Evolutionary conservation across 2,113 vertebrate species (phyloP).

Genomic region (Mystacornis crossleyi): DNA sequence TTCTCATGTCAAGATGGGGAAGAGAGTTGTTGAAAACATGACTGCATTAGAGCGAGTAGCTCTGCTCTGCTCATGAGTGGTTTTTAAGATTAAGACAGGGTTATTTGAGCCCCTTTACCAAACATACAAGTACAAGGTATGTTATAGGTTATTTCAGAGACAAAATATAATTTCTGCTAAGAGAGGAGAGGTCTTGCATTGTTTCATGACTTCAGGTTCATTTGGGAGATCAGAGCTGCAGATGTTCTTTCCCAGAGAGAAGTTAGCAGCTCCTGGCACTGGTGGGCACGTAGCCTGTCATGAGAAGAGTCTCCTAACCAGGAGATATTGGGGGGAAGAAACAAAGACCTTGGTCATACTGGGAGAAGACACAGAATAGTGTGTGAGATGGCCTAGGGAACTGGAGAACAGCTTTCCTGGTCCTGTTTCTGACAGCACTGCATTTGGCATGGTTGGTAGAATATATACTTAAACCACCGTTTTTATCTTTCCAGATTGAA

Average conservation of each 20-base stretch:
- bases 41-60: background rate
- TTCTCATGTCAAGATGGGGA: background rate
- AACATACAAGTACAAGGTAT: fast-evolving
- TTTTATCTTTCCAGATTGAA: background rate
- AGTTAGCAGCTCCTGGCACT: background rate
- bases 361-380: background rate
- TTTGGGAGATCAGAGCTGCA: background rate
- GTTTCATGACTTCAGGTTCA: background rate
- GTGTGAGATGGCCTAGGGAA: background rate
- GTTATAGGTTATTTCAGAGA: background rate
- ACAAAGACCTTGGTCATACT: background rate
- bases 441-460: background rate
- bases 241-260: background rate
- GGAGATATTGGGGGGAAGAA: background rate
- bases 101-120: background rate
- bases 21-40: background rate
- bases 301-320: background rate
- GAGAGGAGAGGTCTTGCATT: background rate
- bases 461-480: background rate
- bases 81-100: background rate
- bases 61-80: background rate
- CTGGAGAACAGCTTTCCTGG: background rate
- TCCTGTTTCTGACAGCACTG: background rate
- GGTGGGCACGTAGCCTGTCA: fast-evolving
- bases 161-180: background rate